These are phyloP conservation scores for Megaceryle torquata DNA, from an alignment of 2,113 vertebrate species.

Conservation along the genomic window DNA sequence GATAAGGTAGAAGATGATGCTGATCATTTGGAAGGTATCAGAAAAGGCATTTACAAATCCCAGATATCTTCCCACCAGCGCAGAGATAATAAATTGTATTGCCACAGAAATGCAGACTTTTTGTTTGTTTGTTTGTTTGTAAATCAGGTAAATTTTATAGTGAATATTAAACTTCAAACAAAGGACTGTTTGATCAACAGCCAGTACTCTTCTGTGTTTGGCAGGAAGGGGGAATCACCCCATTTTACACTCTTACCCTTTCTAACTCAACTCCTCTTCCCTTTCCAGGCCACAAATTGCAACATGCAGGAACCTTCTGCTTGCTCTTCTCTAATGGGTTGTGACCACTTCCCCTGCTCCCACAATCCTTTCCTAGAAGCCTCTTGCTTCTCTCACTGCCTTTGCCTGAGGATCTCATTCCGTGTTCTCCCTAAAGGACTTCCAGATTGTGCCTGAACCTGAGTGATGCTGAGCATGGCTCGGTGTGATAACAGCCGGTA, in stretches of 20 bases:
- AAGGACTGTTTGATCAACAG: not conserved
- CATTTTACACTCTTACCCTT: not conserved
- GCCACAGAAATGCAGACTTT: not conserved
- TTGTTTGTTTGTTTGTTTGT: not conserved
- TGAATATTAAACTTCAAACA: not conserved
- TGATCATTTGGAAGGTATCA: not conserved
- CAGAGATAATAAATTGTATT: not conserved
- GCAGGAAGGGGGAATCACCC: not conserved
- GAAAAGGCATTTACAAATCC: not conserved
- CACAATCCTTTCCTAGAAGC: not conserved
- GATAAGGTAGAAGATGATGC: not conserved
- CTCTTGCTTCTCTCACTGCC: not conserved
- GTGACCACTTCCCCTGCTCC: not conserved
- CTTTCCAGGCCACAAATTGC: not conserved
- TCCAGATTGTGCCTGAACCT: not conserved
- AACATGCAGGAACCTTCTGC: not conserved
- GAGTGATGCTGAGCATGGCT: not conserved
- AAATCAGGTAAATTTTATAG: not conserved
- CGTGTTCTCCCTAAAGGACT: not conserved
- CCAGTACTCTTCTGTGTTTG: not conserved
- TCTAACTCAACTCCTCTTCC: not conserved
- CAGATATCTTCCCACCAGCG: not conserved
- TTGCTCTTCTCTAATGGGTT: not conserved
- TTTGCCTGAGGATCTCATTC: not conserved
- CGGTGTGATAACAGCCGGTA: not conserved